Base-by-base conservation (phyloP, 2,797 vertebrate genomes). In the Podarcis lilfordi region DNA sequence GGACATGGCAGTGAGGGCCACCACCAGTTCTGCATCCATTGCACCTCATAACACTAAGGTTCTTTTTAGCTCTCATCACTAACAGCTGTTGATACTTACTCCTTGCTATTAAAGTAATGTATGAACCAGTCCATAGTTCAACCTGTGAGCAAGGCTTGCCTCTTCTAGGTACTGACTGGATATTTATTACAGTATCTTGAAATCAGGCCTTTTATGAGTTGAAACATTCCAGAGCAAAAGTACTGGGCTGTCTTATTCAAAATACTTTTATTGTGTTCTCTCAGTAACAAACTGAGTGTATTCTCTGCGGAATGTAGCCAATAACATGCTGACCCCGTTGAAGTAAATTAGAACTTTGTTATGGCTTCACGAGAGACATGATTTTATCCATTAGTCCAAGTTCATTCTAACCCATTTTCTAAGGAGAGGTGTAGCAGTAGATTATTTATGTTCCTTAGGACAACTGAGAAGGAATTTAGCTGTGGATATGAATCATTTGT, bases 291-390 rank as follows among this genome's bases (percentile, higher is more conserved):
- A 76, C 21, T 23, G 61, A 76, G 43, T 55, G 55, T 82, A 77
- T 88, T 69, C 86, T 40, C 61, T 50, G 25, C 9, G 37, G 72
- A 69, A 77, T 77, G 45, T 55, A 76, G n/a, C 25, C 59, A 88
- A 77, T 82, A 83, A 68, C 40, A 69, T n/a, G 25, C 9, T 55
- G 86, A 83, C 61, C 86, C 80, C 8, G 1, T 13, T 82, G 59
- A 88, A 82, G 72, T 55, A 61, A 75, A 61, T 82, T 87, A 82
- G 71, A 76, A 82, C 23, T 76, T 76, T 76, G 37, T 82, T 82
- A 68, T 68, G n/a, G 25, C 86, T 88, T 88, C 35, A 66, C 17
- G 21, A 83, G 80, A 50, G 23, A 37, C 61, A 83, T 69, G 55
- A 45, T 83, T 77, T 37, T 69, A 68, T 88, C 72, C 72, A 88